Evolutionary conservation across 2,888 invertebrate genomes (phyloP), one percentile per base, ranked within the genome.

Genomic region (Ametastegia equiseti): DNA sequence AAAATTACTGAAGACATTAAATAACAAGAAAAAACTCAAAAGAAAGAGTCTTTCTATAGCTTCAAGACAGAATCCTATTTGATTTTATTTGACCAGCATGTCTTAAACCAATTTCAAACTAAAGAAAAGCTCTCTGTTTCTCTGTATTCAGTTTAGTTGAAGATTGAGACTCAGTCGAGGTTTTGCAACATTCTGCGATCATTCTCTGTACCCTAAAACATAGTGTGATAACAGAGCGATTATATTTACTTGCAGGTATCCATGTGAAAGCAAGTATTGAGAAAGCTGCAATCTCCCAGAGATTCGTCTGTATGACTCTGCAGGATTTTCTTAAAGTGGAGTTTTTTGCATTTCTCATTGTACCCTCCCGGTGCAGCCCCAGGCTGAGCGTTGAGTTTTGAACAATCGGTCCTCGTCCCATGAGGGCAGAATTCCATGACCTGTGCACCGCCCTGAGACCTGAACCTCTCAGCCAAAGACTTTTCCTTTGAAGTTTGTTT

Each of bases 191-290:
- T 47, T 15, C 45, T 47, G 11, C 50, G 7, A 60, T 30, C 11
- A 60, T 30, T 30, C 5, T 60, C 13, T 30, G 30, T n/a, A 33
- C 15, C 11, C 2, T 69, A 39, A 39, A 23, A 50, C 9, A 54
- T 54, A 23, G 54, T 1, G 11, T 11, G 23, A 23, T 39, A 65
- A 33, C 9, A 1, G 60, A 65, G 33, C 2, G 19, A 69, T 85
- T 88, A 9, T 78, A 15, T 45, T 91, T 88, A 96, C 95, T 98
- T 98, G 95, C 99, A 99, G 54, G 97, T 98, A 86, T 99, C 98
- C 98, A 99, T 99, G 90, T 99, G 99, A 90, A 99, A 99, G 92
- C 99, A 99, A 0, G 99, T 99, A 91, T 99, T 99, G 2, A 99
- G 93, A 92, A 99, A 99, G 23, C 98, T 98, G 90, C 99, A 99